These are phyloP conservation scores for Dendrocincla fuliginosa DNA, from an alignment of 2,797 vertebrate species.

Conservation along the genomic window DNA sequence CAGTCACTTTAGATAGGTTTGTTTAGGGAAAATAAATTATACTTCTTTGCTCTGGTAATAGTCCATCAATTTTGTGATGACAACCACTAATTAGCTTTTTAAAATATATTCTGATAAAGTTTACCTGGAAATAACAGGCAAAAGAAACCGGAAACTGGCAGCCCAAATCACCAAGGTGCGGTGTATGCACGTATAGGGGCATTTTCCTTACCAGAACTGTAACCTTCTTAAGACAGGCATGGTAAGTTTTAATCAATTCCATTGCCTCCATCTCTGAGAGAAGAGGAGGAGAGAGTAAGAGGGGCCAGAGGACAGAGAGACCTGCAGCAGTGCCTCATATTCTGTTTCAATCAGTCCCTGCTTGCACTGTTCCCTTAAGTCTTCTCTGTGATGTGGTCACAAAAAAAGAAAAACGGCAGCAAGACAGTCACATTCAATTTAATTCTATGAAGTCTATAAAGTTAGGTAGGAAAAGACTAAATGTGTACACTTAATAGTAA, in stretches of 20 bases:
- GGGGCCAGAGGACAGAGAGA: not conserved
- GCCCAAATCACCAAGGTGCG: not conserved
- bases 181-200: accelerated
- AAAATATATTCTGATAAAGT: not conserved
- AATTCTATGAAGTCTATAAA: not conserved
- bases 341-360: not conserved
- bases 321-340: not conserved
- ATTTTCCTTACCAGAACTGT: not conserved
- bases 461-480: not conserved
- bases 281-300: not conserved
- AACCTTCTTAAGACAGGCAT: not conserved
- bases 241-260: not conserved
- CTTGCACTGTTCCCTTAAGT: not conserved
- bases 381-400: not conserved
- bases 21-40: not conserved
- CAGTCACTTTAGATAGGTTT: not conserved
- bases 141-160: not conserved
- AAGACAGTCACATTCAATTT: not conserved
- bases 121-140: not conserved
- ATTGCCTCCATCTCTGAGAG: accelerated
- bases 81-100: not conserved
- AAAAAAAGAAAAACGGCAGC: not conserved
- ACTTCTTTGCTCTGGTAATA: not conserved
- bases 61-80: not conserved
- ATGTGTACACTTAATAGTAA: not conserved